Evolutionary conservation across 2,797 vertebrate genomes (phyloP), one percentile per base, ranked within the genome.

Genomic region (Brachymystax lenok): DNA sequence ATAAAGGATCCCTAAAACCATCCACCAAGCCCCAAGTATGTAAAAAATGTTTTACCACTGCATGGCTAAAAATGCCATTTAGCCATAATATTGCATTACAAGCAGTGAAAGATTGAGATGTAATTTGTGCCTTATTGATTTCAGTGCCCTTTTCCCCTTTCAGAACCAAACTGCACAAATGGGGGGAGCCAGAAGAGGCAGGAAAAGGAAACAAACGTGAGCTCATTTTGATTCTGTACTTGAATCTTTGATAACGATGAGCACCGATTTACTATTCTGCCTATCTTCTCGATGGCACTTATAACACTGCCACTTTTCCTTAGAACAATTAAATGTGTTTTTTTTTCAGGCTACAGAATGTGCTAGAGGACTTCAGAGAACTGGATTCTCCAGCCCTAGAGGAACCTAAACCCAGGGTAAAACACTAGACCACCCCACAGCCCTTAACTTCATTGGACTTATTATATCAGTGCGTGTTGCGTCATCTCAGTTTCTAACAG

Each of bases 151-250:
- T 83, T 90, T 52, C 76, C 8, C 40, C 30, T 51, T 19, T 5
- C 89, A 95, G 95, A 92, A 92, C 80, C 88, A 91, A 84, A 80
- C 82, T 8, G 89, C 88, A 75, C 83, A 85, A 68, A 85, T 70
- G 3, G 87, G 84, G 59, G 94, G 90, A 85, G 85, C 85, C 83
- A 93, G 93, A 80, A 93, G 93, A 88, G 94, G 94, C 80, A 92
- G 94, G 79, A 95, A 95, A 86, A 92, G 95, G 84, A 95, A 95
- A 88, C 95, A 95, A 91, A 91, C 92, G 94, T 95, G 83, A 90
- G 94, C 87, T 73, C 3, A 46, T 74, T 66, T 75, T 4, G 71
- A 68, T 46, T 61, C n/a, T 59, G 7, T 59, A 59, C 56, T 56
- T 8, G 40, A 40, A 40, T 40, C 2, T n/a, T 56, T 56, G 17